These are phyloP conservation scores for Latheticus oryzae DNA, from an alignment of 2,888 invertebrate genomes.

Conservation along the genomic window DNA sequence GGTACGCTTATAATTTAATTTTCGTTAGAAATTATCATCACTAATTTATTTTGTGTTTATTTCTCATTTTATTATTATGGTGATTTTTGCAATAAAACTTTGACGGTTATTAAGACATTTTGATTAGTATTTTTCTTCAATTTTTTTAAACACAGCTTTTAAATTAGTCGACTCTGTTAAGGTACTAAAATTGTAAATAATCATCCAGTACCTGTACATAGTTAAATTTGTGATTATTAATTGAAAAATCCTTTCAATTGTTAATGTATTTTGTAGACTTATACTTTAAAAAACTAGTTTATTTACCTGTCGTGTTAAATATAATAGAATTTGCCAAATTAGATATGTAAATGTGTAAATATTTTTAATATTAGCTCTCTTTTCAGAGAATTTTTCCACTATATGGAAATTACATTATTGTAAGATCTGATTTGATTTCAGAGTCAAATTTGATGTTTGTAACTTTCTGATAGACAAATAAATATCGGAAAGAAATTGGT, in stretches of 20 bases:
- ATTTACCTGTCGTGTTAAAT: constrained; percentile 46
- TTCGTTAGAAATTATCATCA: constrained; percentile 14
- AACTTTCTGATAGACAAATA: constrained; percentile 37
- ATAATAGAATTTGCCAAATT: constrained; percentile 55
- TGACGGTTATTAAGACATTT: constrained; percentile 14
- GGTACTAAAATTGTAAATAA: constrained; percentile 42
- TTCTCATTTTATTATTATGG: constrained; percentile 7
- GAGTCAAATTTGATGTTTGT: constrained; percentile 39
- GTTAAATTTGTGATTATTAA: constrained; percentile 44
- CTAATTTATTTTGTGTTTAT: constrained; percentile 14
- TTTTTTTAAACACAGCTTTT: constrained; percentile 3
- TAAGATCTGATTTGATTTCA: constrained; percentile 42
- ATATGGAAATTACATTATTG: constrained; percentile 27
- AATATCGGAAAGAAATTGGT: constrained; percentile 34
- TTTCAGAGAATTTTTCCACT: constrained; percentile 35
- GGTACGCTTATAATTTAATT: constrained; percentile 34
- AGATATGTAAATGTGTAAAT: constrained; percentile 58
- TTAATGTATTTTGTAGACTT: constrained; percentile 31
- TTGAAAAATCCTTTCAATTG: constrained; percentile 25
- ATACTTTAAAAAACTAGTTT: constrained; percentile 20
- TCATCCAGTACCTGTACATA: constrained; percentile 48
- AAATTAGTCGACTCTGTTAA: constrained; percentile 12
- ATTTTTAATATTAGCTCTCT: constrained; percentile 51
- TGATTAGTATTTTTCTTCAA: constrained; percentile 7
- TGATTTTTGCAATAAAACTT: constrained; percentile 19